Conservation (phyloP, 2,797 vertebrate species). For the Anolis apletophallus region DNA sequence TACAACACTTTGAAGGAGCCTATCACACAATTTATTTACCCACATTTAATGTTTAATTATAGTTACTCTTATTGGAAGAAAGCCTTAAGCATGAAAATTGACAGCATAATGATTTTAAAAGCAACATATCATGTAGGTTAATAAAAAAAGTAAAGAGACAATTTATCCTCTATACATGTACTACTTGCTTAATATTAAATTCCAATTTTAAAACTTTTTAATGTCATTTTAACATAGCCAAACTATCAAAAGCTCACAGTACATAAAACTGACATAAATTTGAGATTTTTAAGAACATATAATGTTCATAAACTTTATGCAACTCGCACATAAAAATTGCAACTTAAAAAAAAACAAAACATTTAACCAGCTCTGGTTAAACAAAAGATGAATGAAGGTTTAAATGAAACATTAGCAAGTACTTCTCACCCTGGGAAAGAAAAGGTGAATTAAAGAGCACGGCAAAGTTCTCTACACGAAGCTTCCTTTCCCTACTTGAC, state of each 20-base stretch:
- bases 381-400: slow-evolving; percentile 59
- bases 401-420: slow-evolving; percentile 68
- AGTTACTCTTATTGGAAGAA: background rate
- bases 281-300: background rate
- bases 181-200: no score
- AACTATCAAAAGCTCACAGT: background rate
- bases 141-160: no score
- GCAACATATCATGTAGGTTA: background rate
- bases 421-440: slow-evolving; percentile 59
- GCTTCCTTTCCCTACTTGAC: slow-evolving; percentile 80
- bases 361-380: background rate
- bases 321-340: slow-evolving; percentile 15
- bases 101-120: slow-evolving; percentile 32
- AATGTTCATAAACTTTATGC: background rate
- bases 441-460: slow-evolving; percentile 71
- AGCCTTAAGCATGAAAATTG: background rate
- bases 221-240: background rate
- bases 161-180: no score
- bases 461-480: slow-evolving; percentile 72
- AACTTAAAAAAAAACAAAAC: slow-evolving; percentile 46
- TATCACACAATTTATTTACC: background rate
- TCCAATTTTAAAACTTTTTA: background rate
- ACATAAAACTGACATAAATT: background rate
- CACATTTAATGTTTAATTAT: background rate
- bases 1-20: background rate